A percentile compares a stretch with the other conserved stretches of the same genome.
phyloP scores from a whole-genome alignment of 2,888 invertebrate genomes.

The Agapostemon virescens region DNA sequence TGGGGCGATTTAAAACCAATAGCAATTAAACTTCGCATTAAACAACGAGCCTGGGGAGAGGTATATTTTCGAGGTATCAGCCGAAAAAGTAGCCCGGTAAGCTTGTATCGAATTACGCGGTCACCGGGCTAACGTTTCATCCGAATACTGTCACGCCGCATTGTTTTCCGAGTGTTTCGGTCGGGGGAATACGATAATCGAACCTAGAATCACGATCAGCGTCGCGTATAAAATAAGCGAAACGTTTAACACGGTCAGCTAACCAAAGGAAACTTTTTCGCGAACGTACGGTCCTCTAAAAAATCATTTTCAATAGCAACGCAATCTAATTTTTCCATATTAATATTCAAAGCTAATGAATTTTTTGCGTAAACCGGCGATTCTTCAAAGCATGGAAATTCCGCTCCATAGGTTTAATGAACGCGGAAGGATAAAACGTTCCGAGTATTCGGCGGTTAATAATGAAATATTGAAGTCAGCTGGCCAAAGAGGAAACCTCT shows the following conservation, averaged over 20 bases:
- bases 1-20: conserved; percentile 33
- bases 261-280: conserved; percentile 16
- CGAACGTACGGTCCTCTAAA: conserved; percentile 9
- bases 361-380: background rate
- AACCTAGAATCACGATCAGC: conserved; percentile 44
- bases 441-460: conserved; percentile 1
- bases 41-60: background rate
- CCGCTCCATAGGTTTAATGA: background rate
- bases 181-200: conserved; percentile 44
- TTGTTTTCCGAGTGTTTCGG: conserved; percentile 18
- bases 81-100: background rate
- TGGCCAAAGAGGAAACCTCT: background rate
- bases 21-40: conserved; percentile 19
- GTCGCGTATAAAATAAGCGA: conserved; percentile 36
- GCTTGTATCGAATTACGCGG: background rate
- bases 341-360: background rate
- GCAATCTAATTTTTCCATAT: background rate
- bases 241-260: conserved; percentile 44
- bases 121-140: conserved; percentile 38
- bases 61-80: conserved; percentile 22
- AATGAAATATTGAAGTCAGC: conserved; percentile 11
- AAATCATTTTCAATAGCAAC: background rate
- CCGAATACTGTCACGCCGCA: conserved; percentile 36
- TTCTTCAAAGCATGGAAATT: background rate
- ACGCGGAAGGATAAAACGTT: background rate